Base-by-base conservation (phyloP, 2,113 vertebrate species). In the Eulemur rufifrons region DNA sequence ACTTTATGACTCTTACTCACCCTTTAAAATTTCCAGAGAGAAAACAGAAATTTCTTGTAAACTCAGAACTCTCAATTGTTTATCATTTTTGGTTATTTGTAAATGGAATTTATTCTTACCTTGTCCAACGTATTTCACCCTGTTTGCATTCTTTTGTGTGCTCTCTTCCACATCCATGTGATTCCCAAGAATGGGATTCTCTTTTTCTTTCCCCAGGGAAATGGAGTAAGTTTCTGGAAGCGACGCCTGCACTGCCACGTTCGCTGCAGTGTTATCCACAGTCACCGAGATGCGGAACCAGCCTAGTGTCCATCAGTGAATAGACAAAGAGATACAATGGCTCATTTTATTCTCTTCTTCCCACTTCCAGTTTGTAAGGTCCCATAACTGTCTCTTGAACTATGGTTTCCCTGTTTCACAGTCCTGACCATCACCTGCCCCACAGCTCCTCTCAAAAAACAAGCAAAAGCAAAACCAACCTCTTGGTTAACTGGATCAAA, bases 181-280 rank as follows among this genome's bases (percentile, higher is more conserved):
- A 73, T 23, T 83, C 8, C 14, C 59, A 86, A 13, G 5, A 80
- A 82, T 8, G 2, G 34, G 80, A 71, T 69, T 78, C 5, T 52
- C n/a, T 61, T 68, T 80, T 37, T 50, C 2, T 8, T 37, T 13
- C 21, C 4, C 13, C 15, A 47, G 47, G 23, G 23, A 68, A 68
- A 56, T 37, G 6, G 50, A 39, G 21, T 11, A 50, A 81, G 18
- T 18, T 4, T n/a, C 42, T 39, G 52, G 34, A 84, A 42, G 21
- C 61, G 34, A 69, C 15, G 27, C 18, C 21, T 27, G 17, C 3
- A 15, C 1, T 8, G 3, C 14, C 4, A 2, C 4, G 10, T 10
- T 81, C 39, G 27, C 10, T 6, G 39, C 37, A 50, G 9, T 56
- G 21, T 64, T 32, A 14, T 37, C 32, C n/a, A 42, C 23, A 77